Conservation (phyloP, 2,113 vertebrate species). For the cat (Felis catus) region DNA sequence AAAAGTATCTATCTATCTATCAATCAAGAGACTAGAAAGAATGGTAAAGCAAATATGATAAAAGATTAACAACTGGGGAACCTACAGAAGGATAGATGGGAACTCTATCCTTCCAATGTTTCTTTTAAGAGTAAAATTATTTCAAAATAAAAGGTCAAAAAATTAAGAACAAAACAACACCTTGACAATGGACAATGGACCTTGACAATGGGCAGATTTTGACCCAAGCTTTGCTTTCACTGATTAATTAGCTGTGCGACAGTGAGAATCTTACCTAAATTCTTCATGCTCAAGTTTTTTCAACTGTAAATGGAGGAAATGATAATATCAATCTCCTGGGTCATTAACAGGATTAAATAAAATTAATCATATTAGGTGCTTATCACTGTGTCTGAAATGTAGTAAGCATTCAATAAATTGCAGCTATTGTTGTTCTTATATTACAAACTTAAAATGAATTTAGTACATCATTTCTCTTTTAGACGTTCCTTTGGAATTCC, state of each 20-base stretch:
- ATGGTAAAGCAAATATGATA: not conserved
- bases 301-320: conserved; percentile 4
- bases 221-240: not conserved
- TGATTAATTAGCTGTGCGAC: not conserved
- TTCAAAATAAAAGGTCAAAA: not conserved
- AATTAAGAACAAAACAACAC: not conserved
- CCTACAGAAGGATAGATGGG: not conserved
- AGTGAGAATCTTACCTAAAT: conserved; percentile 19
- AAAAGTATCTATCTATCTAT: not conserved
- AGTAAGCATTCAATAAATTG: conserved; percentile 3
- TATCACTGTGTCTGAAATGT: not conserved
- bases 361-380: conserved; percentile 12
- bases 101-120: not conserved
- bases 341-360: conserved; percentile 23
- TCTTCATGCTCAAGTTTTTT: conserved; percentile 23
- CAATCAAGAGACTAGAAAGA: not conserved
- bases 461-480: conserved; percentile 7
- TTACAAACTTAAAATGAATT: conserved; percentile 22
- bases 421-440: not conserved
- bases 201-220: not conserved
- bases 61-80: not conserved
- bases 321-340: not conserved
- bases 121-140: conserved; percentile 32
- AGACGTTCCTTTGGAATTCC: not conserved
- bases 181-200: not conserved